These are phyloP conservation scores for Acrossocheilus wenchowensis DNA, from an alignment of 2,797 vertebrate genomes.

Conservation along the genomic window DNA sequence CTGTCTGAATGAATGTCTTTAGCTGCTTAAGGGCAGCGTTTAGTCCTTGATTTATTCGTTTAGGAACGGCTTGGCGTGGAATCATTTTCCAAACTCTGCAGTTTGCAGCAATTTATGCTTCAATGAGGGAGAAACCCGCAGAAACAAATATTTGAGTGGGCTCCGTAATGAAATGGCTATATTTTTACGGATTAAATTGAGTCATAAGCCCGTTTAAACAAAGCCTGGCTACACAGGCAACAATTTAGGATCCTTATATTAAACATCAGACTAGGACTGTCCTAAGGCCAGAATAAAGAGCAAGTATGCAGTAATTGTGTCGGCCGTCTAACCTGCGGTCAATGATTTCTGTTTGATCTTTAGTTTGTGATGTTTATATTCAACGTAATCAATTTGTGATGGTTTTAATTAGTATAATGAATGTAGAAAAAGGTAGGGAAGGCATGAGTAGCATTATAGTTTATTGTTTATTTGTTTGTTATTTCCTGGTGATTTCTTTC, in stretches of 20 bases:
- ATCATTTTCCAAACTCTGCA: constrained; percentile 83
- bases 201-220: constrained; percentile 74
- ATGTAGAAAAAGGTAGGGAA: background rate
- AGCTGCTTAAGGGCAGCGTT: constrained; percentile 83
- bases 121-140: constrained; percentile 80
- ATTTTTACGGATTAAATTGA: constrained; percentile 78
- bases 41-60: constrained; percentile 81
- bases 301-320: constrained; percentile 13
- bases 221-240: constrained; percentile 71
- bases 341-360: constrained; percentile 28
- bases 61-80: constrained; percentile 78
- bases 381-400: background rate
- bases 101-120: constrained; percentile 85
- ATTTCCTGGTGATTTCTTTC: background rate
- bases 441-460: too few species aligned
- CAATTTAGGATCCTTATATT: constrained; percentile 67
- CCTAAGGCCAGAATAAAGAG: constrained; percentile 55
- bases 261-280: constrained; percentile 73
- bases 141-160: constrained; percentile 83
- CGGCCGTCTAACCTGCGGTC: background rate
- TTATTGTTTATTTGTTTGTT: background rate
- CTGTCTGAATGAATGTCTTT: constrained; percentile 71
- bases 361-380: background rate
- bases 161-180: constrained; percentile 82
- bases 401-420: background rate